Conservation (phyloP, 35 echinoderm and acorn worm genomes). For the Heliocidaris erythrogramma region DNA sequence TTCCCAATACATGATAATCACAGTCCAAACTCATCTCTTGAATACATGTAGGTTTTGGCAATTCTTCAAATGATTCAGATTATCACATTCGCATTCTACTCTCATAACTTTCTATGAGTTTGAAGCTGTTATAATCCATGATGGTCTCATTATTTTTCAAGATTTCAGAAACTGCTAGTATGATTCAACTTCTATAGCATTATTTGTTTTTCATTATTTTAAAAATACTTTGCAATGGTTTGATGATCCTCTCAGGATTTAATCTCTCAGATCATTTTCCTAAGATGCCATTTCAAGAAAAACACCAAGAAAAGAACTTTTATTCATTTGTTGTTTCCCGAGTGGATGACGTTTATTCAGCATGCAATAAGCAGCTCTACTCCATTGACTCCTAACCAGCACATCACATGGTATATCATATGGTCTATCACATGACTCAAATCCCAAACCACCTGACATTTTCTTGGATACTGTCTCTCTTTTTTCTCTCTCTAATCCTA, state of each 20-base stretch:
- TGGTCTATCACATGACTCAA: slow-evolving; percentile 20
- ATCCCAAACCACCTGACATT: not conserved
- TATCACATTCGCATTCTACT: too few species aligned
- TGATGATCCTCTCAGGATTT: not conserved
- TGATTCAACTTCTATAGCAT: too few species aligned
- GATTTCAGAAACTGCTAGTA: too few species aligned
- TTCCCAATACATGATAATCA: not conserved
- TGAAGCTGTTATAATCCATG: too few species aligned
- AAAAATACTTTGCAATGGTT: not conserved
- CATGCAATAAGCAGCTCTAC: slow-evolving; percentile 26
- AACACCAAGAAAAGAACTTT: not conserved
- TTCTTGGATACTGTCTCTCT: not conserved
- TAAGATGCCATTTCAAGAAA: not conserved
- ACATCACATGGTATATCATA: slow-evolving; percentile 29
- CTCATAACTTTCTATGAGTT: too few species aligned
- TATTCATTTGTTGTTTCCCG: not conserved
- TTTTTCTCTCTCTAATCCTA: not conserved
- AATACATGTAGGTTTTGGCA: not conserved
- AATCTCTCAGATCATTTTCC: not conserved
- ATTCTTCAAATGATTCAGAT: too few species aligned
- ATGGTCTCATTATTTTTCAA: not conserved
- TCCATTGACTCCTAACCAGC: not conserved
- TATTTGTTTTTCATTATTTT: not conserved
- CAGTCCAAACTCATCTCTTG: not conserved
- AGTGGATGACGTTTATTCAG: slow-evolving; percentile 47